These are phyloP conservation scores for Euproctis similis DNA, from an alignment of 2,888 invertebrate genomes.

Conservation along the genomic window DNA sequence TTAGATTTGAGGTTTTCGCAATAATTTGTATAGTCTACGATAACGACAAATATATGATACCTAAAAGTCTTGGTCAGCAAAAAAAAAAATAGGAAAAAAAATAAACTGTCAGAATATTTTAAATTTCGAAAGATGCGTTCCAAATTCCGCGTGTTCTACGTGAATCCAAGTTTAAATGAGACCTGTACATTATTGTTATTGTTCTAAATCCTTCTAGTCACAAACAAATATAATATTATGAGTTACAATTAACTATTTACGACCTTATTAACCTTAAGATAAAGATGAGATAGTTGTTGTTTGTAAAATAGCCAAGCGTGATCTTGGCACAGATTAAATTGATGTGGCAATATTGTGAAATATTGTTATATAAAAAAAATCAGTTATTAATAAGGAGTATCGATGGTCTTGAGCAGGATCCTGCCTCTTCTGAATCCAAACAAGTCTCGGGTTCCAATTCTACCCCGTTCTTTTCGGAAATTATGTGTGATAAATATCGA, in stretches of 20 bases:
- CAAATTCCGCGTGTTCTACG: constrained; percentile 60
- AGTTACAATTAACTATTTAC: constrained; percentile 15
- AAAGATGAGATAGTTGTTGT: constrained; percentile 12
- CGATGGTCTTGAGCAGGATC: too few species aligned
- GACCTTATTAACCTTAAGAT: constrained; percentile 20
- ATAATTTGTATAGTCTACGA: too few species aligned
- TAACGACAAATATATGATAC: too few species aligned
- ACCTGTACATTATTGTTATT: constrained; percentile 29
- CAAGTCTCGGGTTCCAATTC: too few species aligned
- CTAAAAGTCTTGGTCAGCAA: too few species aligned
- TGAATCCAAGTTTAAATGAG: constrained; percentile 36
- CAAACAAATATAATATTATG: constrained; percentile 20
- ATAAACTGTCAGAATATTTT: constrained; percentile 7
- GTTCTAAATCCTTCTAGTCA: constrained; percentile 40
- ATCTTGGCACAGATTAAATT: constrained; percentile 59
- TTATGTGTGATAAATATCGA: too few species aligned
- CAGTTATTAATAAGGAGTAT: too few species aligned
- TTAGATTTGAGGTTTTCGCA: too few species aligned
- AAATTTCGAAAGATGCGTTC: constrained; percentile 25
- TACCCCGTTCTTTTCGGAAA: too few species aligned
- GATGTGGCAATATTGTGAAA: too few species aligned
- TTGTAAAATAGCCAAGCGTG: constrained; percentile 23
- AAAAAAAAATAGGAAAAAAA: constrained; percentile 2
- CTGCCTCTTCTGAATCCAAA: too few species aligned
- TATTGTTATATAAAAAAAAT: too few species aligned